phyloP scores from a whole-genome alignment of 2,888 invertebrate species.

The Drosophila ezoana region DNA sequence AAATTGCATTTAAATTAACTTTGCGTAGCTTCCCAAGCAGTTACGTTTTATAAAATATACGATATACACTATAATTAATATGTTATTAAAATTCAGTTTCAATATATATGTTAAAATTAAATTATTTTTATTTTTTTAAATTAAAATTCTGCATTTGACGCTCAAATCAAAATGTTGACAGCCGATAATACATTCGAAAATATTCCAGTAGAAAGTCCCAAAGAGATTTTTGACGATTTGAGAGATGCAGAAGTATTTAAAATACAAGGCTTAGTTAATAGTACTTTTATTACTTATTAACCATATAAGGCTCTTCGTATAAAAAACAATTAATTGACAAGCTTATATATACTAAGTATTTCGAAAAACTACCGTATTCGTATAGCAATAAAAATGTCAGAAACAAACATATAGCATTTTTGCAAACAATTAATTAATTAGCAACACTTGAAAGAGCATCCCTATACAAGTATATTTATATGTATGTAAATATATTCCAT shows the following conservation, averaged over 20 bases:
- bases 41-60: background rate
- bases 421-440: constrained; percentile 36
- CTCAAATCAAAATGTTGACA: too few relatives aligned
- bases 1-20: constrained; percentile 5
- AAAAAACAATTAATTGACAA: too few relatives aligned
- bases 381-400: constrained; percentile 47
- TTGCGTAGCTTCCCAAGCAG: background rate
- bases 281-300: too few relatives aligned
- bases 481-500: constrained; percentile 13
- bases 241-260: too few relatives aligned
- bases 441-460: constrained; percentile 1
- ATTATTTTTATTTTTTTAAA: background rate
- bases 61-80: background rate
- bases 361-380: background rate
- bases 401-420: constrained; percentile 48
- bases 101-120: too few relatives aligned
- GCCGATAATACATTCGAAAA: too few relatives aligned
- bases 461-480: background rate
- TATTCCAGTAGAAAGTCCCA: too few relatives aligned
- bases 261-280: too few relatives aligned
- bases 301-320: too few relatives aligned
- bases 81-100: too few relatives aligned
- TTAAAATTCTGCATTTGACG: background rate
- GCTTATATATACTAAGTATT: background rate
- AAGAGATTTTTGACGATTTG: too few relatives aligned